Conservation (phyloP, 2,888 invertebrate species). For the Trichopoda pennipes region DNA sequence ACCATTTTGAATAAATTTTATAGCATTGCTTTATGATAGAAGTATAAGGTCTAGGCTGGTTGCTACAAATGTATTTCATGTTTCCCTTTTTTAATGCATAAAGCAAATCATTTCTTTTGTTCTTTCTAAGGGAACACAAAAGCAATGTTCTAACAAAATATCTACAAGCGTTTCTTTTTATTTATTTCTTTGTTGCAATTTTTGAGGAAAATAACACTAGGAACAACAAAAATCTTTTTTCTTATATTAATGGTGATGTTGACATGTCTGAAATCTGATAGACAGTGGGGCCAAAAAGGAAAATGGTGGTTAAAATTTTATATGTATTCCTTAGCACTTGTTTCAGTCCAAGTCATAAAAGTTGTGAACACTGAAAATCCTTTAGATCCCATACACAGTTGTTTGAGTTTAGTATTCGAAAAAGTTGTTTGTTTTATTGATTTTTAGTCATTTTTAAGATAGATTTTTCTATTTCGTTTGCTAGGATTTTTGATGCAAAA, state of each 20-base stretch:
- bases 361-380: too few species aligned
- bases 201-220: conserved; percentile 15
- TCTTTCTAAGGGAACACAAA: conserved; percentile 42
- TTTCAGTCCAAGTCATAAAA: too few species aligned
- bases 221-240: not conserved
- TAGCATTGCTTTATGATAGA: not conserved
- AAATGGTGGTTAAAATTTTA: not conserved
- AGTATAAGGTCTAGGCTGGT: conserved; percentile 26
- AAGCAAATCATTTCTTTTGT: conserved; percentile 46
- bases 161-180: conserved; percentile 36
- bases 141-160: conserved; percentile 31
- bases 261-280: not conserved
- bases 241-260: conserved; percentile 21
- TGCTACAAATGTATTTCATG: conserved; percentile 20
- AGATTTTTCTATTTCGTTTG: too few species aligned
- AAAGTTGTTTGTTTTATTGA: too few species aligned
- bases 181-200: conserved; percentile 1
- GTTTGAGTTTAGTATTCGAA: too few species aligned
- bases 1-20: not conserved
- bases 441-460: too few species aligned
- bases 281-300: not conserved
- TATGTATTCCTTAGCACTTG: too few species aligned
- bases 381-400: too few species aligned
- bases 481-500: too few species aligned
- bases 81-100: conserved; percentile 37